phyloP scores from a whole-genome alignment of 2,113 vertebrate genomes.

The Amphiprion ocellaris region DNA sequence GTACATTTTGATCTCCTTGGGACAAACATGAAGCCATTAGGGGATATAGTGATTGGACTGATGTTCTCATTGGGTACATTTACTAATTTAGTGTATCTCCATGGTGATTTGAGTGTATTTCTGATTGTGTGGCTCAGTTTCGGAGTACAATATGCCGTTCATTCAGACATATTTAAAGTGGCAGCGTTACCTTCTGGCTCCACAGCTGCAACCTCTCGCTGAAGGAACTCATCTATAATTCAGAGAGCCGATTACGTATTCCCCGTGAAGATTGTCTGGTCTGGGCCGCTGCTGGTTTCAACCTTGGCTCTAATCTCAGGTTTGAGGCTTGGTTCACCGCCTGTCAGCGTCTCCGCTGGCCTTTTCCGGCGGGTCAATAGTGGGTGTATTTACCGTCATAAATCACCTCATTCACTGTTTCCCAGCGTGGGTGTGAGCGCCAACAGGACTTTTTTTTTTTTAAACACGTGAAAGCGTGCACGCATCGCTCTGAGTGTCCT shows the following conservation, averaged over 20 bases:
- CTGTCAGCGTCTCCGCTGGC: slow-evolving; percentile 16
- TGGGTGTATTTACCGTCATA: slow-evolving; percentile 43
- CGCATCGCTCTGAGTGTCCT: slow-evolving; percentile 11
- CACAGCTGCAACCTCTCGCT: slow-evolving; percentile 10
- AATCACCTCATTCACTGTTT: slow-evolving; percentile 59
- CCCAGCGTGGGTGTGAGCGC: slow-evolving; percentile 31
- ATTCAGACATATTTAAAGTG: not conserved
- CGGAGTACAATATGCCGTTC: too few relatives aligned
- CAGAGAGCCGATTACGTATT: slow-evolving; percentile 62
- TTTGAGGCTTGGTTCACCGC: not conserved
- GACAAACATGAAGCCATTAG: too few relatives aligned
- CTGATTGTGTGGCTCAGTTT: too few relatives aligned
- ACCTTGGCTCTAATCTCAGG: slow-evolving; percentile 31
- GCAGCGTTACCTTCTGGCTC: not conserved
- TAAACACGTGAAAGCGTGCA: slow-evolving; percentile 12
- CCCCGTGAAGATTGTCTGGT: slow-evolving; percentile 57
- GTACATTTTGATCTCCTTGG: too few relatives aligned
- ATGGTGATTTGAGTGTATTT: too few relatives aligned
- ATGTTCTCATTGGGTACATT: too few relatives aligned
- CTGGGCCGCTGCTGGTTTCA: slow-evolving; percentile 49
- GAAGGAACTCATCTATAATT: slow-evolving; percentile 66
- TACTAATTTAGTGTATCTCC: too few relatives aligned
- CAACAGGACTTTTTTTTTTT: slow-evolving; percentile 36
- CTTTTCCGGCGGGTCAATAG: slow-evolving; percentile 44
- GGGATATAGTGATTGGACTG: too few relatives aligned